phyloP scores from a whole-genome alignment of 2,797 vertebrate genomes.

The Pampus argenteus region DNA sequence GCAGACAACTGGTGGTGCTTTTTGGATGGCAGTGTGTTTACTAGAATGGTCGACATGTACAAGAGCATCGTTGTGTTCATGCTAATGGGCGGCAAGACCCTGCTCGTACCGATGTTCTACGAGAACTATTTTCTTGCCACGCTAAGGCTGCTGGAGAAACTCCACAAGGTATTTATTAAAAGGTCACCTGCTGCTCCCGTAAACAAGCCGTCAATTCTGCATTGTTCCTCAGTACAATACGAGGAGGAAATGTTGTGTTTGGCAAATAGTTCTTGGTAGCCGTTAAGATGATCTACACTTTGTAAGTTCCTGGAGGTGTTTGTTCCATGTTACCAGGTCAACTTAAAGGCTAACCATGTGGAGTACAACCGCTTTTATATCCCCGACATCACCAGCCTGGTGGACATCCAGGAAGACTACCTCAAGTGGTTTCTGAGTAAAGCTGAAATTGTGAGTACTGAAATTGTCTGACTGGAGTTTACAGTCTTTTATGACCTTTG shows the following conservation, averaged over 20 bases:
- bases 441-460: conserved; percentile 92
- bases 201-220: conserved; percentile 1
- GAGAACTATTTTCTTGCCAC: conserved; percentile 94
- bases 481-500: conserved; percentile 3
- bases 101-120: conserved; percentile 92
- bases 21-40: conserved; percentile 91
- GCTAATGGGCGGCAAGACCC: conserved; percentile 91
- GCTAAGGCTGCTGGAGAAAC: conserved; percentile 93
- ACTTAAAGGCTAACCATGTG: conserved; percentile 92
- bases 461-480: not conserved
- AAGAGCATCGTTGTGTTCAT: conserved; percentile 95
- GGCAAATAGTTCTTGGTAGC: not conserved
- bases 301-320: conserved; percentile 23
- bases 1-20: conserved; percentile 99
- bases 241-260: not conserved
- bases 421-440: conserved; percentile 98
- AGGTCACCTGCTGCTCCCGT: not conserved
- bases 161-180: conserved; percentile 91
- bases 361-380: conserved; percentile 96
- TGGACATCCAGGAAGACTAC: conserved; percentile 99
- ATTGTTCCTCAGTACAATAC: not conserved
- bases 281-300: not conserved
- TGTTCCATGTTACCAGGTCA: conserved; percentile 85
- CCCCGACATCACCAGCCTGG: conserved; percentile 93
- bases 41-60: conserved; percentile 94